Conservation (phyloP, 2,113 vertebrate genomes). For the Epinephelus moara region DNA sequence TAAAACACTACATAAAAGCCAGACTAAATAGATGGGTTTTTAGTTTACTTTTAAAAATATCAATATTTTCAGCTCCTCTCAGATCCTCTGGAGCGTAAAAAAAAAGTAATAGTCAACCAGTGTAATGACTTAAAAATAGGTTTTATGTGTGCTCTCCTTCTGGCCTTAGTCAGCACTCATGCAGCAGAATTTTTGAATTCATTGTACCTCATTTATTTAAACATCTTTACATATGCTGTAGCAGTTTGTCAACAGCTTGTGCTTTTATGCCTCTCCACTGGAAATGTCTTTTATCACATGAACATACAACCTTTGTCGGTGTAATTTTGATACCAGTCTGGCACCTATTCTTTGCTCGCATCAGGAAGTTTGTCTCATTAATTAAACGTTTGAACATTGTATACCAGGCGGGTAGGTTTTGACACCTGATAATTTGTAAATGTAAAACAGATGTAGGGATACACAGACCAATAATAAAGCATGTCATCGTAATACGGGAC, state of each 20-base stretch:
- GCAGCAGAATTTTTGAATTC: too few species aligned
- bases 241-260: conserved; percentile 13
- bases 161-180: too few species aligned
- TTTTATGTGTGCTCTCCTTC: too few species aligned
- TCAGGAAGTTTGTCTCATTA: not conserved
- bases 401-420: not conserved
- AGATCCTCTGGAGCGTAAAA: too few species aligned
- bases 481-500: not conserved
- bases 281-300: conserved; percentile 18
- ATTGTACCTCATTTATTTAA: not conserved
- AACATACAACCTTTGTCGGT: not conserved
- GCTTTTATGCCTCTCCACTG: not conserved
- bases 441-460: not conserved
- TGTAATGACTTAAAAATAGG: too few species aligned
- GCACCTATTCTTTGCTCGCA: not conserved
- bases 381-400: not conserved
- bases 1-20: too few species aligned
- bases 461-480: not conserved
- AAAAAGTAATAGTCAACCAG: too few species aligned
- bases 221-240: not conserved
- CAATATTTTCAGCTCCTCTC: too few species aligned
- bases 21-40: too few species aligned
- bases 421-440: not conserved
- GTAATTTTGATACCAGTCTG: not conserved
- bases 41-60: too few species aligned